These are phyloP conservation scores for Ennomos quercinarius DNA, from an alignment of 2,888 invertebrate genomes.

Conservation along the genomic window DNA sequence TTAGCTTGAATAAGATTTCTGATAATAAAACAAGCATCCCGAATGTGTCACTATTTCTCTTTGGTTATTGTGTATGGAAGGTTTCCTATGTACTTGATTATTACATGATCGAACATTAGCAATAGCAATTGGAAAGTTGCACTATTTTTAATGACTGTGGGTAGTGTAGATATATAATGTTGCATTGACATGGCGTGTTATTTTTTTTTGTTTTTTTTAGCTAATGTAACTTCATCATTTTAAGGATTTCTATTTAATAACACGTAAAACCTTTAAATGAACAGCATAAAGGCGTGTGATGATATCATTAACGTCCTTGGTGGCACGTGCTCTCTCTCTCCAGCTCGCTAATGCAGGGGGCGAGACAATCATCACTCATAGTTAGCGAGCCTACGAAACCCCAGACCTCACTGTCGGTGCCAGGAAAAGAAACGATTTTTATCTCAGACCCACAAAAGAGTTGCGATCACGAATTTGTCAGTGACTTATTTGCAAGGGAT, in stretches of 20 bases:
- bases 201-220: neutral
- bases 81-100: no score
- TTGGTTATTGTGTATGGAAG: conserved; percentile 14
- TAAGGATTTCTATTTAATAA: no score
- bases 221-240: no score
- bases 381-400: conserved; percentile 68
- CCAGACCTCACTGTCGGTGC: conserved; percentile 62
- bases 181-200: no score
- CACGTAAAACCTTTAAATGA: conserved; percentile 6
- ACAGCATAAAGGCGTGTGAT: conserved; percentile 31
- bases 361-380: conserved; percentile 78
- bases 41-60: conserved; percentile 17
- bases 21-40: conserved; percentile 56
- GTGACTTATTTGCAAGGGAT: conserved; percentile 68
- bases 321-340: conserved; percentile 60
- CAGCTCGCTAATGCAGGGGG: conserved; percentile 68
- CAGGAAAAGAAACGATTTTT: conserved; percentile 78
- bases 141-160: no score
- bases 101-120: no score
- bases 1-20: conserved; percentile 68
- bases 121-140: no score
- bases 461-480: conserved; percentile 78
- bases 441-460: conserved; percentile 79
- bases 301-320: conserved; percentile 62
- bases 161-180: no score